These are phyloP conservation scores for Lucinisca nassula DNA, from an alignment of 2,888 invertebrate genomes.

Conservation along the genomic window DNA sequence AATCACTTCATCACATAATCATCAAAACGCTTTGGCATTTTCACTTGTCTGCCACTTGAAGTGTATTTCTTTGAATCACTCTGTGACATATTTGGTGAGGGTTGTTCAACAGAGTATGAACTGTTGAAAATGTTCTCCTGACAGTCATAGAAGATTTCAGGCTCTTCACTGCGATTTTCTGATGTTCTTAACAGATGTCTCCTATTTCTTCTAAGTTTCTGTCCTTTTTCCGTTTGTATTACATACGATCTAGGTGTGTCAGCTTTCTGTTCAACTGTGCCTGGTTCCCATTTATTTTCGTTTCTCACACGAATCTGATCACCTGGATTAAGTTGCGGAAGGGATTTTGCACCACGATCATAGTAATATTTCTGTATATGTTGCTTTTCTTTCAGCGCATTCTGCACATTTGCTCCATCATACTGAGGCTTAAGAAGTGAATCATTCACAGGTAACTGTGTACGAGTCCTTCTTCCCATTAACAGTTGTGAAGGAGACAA, in stretches of 20 bases:
- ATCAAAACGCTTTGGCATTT: neutral
- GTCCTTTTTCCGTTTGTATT: neutral
- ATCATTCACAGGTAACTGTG: neutral
- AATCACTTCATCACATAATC: constrained; percentile 5
- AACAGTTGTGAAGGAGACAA: neutral
- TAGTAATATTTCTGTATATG: neutral
- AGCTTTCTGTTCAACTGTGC: neutral
- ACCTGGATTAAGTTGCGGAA: neutral
- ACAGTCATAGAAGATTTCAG: neutral
- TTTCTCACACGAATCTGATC: neutral
- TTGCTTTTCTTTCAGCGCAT: neutral
- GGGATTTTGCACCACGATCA: neutral
- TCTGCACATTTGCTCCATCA: neutral
- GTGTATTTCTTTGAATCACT: neutral
- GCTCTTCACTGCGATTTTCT: neutral
- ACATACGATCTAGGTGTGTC: neutral
- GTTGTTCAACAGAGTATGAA: neutral
- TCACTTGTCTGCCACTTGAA: neutral
- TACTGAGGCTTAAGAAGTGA: neutral
- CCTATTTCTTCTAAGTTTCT: neutral
- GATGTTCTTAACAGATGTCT: neutral
- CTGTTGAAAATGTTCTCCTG: neutral
- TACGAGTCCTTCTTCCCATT: constrained; percentile 26
- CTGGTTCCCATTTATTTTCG: neutral
- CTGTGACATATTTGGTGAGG: neutral